These are phyloP conservation scores for Leptocoma aspasia DNA, from an alignment of 2,113 vertebrate genomes.

Conservation along the genomic window DNA sequence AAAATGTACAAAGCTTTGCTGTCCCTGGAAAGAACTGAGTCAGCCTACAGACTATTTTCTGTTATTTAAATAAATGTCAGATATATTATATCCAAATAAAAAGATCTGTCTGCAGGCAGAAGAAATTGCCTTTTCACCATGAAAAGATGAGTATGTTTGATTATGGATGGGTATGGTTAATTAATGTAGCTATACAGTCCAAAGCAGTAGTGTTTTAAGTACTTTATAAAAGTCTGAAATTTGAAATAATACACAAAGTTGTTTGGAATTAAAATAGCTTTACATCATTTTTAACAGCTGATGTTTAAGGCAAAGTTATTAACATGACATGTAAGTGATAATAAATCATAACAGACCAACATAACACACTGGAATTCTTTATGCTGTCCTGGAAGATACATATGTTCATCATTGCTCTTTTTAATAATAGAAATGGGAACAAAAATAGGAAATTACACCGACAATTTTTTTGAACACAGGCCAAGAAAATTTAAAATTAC, in stretches of 20 bases:
- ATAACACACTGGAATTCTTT: background rate
- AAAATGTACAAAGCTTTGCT: background rate
- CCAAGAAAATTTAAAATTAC: constrained; percentile 12
- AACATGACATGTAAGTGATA: background rate
- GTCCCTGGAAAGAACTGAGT: background rate
- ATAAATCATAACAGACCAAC: background rate
- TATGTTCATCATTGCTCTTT: background rate
- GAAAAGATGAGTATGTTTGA: background rate
- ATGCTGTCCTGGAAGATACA: background rate
- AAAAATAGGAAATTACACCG: background rate
- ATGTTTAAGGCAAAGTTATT: constrained; percentile 13
- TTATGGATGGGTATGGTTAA: background rate
- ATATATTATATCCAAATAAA: background rate
- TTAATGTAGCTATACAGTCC: constrained; percentile 1
- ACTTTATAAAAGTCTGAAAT: background rate
- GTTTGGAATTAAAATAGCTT: background rate
- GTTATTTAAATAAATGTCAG: background rate
- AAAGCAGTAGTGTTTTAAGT: background rate
- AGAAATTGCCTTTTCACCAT: background rate
- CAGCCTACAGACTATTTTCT: background rate
- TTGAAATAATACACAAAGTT: background rate
- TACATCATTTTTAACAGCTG: background rate
- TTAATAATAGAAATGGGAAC: background rate
- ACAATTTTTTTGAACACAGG: background rate
- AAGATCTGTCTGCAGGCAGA: background rate